Conservation (phyloP, 1,140 invertebrate species). For the Copidosoma floridanum region DNA sequence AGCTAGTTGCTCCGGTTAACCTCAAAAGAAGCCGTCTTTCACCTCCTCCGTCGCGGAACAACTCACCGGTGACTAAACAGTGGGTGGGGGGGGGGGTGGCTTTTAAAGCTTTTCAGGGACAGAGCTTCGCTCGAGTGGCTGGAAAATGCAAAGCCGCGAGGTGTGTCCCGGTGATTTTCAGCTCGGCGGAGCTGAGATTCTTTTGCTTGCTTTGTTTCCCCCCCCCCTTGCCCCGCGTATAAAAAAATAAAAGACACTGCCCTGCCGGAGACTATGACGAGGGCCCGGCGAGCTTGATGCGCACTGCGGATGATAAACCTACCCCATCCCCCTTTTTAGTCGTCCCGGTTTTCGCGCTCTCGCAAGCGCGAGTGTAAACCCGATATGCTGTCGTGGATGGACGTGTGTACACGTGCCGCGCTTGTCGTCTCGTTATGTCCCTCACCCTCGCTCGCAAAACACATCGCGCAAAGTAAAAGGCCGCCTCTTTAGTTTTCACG, state of each 20-base stretch:
- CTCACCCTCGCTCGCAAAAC: too few relatives aligned
- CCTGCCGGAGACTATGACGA: too few relatives aligned
- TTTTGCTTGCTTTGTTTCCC: too few relatives aligned
- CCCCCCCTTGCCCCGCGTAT: too few relatives aligned
- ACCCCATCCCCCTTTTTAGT: too few relatives aligned
- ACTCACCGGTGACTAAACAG: slow-evolving; percentile 22
- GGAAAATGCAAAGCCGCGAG: background rate
- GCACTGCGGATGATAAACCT: too few relatives aligned
- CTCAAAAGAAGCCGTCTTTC: slow-evolving; percentile 19
- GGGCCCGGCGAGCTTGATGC: too few relatives aligned
- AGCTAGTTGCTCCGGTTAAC: slow-evolving; percentile 23
- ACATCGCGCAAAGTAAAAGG: slow-evolving; percentile 20
- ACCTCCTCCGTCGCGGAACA: too few relatives aligned
- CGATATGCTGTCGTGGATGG: too few relatives aligned
- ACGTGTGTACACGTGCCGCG: too few relatives aligned
- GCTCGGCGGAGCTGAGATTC: background rate
- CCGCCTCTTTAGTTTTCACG: background rate
- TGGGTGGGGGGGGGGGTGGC: slow-evolving; percentile 2
- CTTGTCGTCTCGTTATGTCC: too few relatives aligned
- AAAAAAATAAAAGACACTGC: too few relatives aligned
- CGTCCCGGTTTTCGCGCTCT: slow-evolving; percentile 13
- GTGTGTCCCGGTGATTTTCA: slow-evolving; percentile 23
- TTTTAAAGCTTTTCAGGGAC: slow-evolving; percentile 13
- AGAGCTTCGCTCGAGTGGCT: slow-evolving; percentile 13
- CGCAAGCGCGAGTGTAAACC: background rate